These are phyloP conservation scores for Rhinolophus ferrumequinum DNA, from an alignment of 2,113 vertebrate species.

Conservation along the genomic window DNA sequence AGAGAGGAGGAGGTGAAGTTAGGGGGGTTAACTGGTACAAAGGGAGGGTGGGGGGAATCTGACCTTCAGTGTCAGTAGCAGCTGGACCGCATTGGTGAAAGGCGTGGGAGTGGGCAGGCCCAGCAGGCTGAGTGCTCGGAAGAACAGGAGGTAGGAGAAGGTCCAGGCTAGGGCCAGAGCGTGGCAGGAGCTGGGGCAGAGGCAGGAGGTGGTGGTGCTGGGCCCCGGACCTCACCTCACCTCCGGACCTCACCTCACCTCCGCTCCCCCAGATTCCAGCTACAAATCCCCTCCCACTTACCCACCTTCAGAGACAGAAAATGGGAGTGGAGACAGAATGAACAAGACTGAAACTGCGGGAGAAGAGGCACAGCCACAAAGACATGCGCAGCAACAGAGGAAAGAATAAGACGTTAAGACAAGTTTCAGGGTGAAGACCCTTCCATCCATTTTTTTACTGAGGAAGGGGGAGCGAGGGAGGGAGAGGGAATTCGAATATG, in stretches of 20 bases:
- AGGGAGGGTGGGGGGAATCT: background rate
- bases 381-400: background rate
- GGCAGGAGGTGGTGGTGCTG: background rate
- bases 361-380: background rate
- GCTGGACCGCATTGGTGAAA: slow-evolving; percentile 93
- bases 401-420: background rate
- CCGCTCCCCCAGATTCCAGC: background rate
- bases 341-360: fast-evolving
- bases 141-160: slow-evolving; percentile 94
- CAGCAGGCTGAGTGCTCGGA: slow-evolving; percentile 87
- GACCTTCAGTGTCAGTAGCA: slow-evolving; percentile 94
- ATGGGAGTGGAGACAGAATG: background rate
- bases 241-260: background rate
- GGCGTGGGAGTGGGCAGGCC: slow-evolving; percentile 89
- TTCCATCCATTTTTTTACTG: background rate
- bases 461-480: background rate
- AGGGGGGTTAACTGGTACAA: too few species aligned
- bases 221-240: background rate
- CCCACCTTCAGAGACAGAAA: background rate
- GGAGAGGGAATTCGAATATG: background rate
- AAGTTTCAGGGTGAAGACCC: background rate
- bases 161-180: slow-evolving; percentile 90
- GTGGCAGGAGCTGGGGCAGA: slow-evolving; percentile 87
- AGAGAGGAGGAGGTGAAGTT: background rate
- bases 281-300: background rate